A percentile compares a stretch with the other conserved stretches of the same genome.
Conservation (phyloP, 2,113 vertebrate species). For the Chloebia gouldiae region DNA sequence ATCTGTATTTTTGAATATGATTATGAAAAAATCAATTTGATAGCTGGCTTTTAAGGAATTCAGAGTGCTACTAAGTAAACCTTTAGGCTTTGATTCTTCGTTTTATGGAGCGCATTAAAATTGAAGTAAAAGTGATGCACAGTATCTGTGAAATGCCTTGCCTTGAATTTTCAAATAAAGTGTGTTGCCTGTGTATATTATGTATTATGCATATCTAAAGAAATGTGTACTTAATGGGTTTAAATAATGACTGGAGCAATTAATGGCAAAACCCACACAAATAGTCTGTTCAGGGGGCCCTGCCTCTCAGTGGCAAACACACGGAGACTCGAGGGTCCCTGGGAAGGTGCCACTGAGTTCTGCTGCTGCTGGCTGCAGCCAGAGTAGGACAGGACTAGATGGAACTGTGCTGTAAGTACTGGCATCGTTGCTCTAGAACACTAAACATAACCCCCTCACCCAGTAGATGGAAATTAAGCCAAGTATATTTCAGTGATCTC, state of each 20-base stretch:
- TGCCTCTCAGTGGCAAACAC: not conserved
- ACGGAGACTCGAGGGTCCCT: rapidly evolving
- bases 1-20: not conserved
- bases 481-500: not conserved
- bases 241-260: not conserved
- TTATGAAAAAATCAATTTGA: not conserved
- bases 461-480: not conserved
- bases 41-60: not conserved
- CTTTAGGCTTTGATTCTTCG: not conserved
- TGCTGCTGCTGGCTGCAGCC: not conserved
- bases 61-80: not conserved
- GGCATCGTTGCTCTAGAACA: not conserved
- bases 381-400: not conserved
- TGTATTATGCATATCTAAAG: not conserved
- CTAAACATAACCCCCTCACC: not conserved
- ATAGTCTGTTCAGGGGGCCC: not conserved
- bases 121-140: not conserved
- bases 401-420: not conserved
- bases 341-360: not conserved
- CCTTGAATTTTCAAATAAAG: not conserved
- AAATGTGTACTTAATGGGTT: not conserved
- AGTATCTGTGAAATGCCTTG: not conserved
- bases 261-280: not conserved
- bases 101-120: not conserved
- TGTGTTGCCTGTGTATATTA: not conserved